Conservation (phyloP, 2,888 invertebrate species). For the Hipparchia sbordonii region DNA sequence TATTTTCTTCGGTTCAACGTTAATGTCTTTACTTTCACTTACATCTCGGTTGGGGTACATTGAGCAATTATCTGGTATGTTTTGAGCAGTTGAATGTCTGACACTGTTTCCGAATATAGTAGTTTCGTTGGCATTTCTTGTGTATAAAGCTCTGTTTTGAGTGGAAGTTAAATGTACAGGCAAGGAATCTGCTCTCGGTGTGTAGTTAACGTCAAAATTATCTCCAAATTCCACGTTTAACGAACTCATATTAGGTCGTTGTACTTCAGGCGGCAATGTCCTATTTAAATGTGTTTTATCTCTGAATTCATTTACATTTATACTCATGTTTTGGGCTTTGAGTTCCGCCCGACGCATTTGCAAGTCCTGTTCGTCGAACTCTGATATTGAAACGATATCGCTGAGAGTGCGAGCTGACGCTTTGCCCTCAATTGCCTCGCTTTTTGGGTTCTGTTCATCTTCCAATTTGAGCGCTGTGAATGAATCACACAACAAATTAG, state of each 20-base stretch:
- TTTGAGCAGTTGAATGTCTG: slow-evolving; percentile 60
- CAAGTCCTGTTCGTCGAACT: slow-evolving; percentile 86
- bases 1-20: slow-evolving; percentile 75
- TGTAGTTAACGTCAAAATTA: slow-evolving; percentile 57
- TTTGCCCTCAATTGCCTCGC: slow-evolving; percentile 78
- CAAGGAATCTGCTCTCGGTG: slow-evolving; percentile 70
- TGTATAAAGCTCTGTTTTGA: slow-evolving; percentile 66
- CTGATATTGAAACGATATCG: slow-evolving; percentile 88
- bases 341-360: slow-evolving; percentile 79
- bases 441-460: slow-evolving; percentile 77
- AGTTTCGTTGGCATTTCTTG: slow-evolving; percentile 75
- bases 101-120: slow-evolving; percentile 61
- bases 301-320: slow-evolving; percentile 51
- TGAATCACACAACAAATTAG: slow-evolving; percentile 46
- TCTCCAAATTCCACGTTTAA: slow-evolving; percentile 64
- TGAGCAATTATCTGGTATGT: slow-evolving; percentile 74
- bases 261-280: slow-evolving; percentile 66
- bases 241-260: slow-evolving; percentile 66
- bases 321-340: slow-evolving; percentile 59
- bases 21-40: slow-evolving; percentile 63
- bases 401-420: slow-evolving; percentile 87
- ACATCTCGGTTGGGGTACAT: slow-evolving; percentile 76
- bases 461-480: slow-evolving; percentile 83
- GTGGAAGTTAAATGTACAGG: slow-evolving; percentile 72
- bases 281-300: slow-evolving; percentile 58